phyloP scores from a whole-genome alignment of 2,113 vertebrate genomes.

The Pelecanoides urinatrix region DNA sequence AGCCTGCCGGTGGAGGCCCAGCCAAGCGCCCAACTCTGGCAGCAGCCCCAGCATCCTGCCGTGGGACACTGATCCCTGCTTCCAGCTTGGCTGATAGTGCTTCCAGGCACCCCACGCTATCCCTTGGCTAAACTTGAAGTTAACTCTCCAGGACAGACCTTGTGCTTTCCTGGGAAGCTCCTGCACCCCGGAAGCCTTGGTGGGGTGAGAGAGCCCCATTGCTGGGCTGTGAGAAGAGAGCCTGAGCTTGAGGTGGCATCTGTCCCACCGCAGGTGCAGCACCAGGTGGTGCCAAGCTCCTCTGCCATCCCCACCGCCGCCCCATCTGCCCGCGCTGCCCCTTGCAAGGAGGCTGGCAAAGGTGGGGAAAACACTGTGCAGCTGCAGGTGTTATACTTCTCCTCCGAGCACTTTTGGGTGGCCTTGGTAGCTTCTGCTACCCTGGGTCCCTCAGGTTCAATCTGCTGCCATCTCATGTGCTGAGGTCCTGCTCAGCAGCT shows the following conservation, averaged over 20 bases:
- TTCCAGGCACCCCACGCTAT: background rate
- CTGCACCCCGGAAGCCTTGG: background rate
- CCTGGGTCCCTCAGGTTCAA: background rate
- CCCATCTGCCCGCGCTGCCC: background rate
- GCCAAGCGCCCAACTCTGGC: background rate
- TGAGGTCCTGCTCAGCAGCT: background rate
- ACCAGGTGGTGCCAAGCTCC: conserved; percentile 41
- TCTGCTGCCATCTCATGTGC: accelerated
- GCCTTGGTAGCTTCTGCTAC: background rate
- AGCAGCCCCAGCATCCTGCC: background rate
- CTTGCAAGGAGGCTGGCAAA: background rate
- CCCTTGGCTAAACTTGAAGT: background rate
- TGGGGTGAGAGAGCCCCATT: background rate
- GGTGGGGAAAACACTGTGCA: background rate
- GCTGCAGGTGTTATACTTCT: background rate
- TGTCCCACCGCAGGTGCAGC: conserved; percentile 5
- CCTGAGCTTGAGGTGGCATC: background rate
- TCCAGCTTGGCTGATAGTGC: accelerated
- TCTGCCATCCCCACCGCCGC: background rate
- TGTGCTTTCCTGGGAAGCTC: background rate
- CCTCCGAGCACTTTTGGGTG: background rate
- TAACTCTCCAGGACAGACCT: background rate
- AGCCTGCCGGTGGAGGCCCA: background rate
- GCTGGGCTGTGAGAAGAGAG: background rate
- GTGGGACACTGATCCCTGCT: background rate